Percentiles rank a stretch among this genome's conserved stretches.
These are phyloP conservation scores for Boloria euphrosyne DNA, from an alignment of 2,888 invertebrate genomes.

Conservation along the genomic window DNA sequence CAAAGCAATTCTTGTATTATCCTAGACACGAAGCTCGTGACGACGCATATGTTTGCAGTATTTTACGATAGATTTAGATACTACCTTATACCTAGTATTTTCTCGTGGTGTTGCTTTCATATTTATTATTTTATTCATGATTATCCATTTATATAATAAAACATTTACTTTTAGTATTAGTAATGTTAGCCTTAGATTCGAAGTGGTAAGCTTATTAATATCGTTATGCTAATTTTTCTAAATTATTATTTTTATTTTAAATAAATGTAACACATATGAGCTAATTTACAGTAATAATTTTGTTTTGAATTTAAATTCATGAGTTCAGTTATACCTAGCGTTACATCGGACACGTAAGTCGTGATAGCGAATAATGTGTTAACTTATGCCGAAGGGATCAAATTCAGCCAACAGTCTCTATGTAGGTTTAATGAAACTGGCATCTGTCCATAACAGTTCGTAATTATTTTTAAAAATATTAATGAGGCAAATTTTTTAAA, in stretches of 20 bases:
- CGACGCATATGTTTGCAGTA: conserved; percentile 56
- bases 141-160: too few relatives aligned
- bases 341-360: conserved; percentile 21
- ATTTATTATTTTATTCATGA: too few relatives aligned
- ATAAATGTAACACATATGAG: too few relatives aligned
- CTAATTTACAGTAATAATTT: background rate
- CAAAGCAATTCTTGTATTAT: conserved; percentile 38
- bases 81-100: background rate
- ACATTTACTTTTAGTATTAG: too few relatives aligned
- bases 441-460: background rate
- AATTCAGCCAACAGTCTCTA: conserved; percentile 14
- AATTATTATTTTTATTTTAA: background rate
- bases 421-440: background rate
- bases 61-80: conserved; percentile 16
- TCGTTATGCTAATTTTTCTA: too few relatives aligned
- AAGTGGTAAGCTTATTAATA: too few relatives aligned
- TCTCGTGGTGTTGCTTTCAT: background rate
- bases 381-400: conserved; percentile 20
- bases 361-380: conserved; percentile 25
- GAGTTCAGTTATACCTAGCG: conserved; percentile 9
- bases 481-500: too few relatives aligned
- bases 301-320: conserved; percentile 14
- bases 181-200: too few relatives aligned
- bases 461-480: background rate
- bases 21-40: conserved; percentile 65